phyloP scores from a whole-genome alignment of 2,888 invertebrate species.

The Callyntrura sp. region DNA sequence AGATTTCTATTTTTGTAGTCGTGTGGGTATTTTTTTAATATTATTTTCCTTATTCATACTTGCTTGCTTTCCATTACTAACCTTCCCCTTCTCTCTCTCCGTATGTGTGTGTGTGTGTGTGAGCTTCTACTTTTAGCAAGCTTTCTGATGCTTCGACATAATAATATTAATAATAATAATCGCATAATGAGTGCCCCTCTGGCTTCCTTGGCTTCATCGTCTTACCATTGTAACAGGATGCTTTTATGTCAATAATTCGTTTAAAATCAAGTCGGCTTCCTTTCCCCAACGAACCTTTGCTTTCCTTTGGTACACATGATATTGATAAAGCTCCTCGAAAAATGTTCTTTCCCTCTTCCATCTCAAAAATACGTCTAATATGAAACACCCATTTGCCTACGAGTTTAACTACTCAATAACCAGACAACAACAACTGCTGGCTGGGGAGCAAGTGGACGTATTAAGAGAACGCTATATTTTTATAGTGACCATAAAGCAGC shows the following conservation, averaged over 20 bases:
- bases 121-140: background rate
- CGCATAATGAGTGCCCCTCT: constrained; percentile 24
- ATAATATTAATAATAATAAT: constrained; percentile 1
- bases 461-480: too few relatives aligned
- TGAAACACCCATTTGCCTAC: too few relatives aligned
- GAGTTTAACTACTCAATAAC: background rate
- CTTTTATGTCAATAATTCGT: constrained; percentile 3
- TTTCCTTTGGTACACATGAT: background rate
- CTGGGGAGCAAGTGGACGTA: too few relatives aligned
- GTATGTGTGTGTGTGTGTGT: too few relatives aligned
- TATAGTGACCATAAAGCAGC: too few relatives aligned
- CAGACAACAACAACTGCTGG: too few relatives aligned
- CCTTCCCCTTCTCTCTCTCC: too few relatives aligned
- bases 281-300: too few relatives aligned
- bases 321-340: background rate
- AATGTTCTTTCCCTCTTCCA: background rate
- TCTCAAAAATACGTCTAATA: background rate
- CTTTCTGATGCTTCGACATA: too few relatives aligned
- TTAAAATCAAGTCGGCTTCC: background rate
- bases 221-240: constrained; percentile 5
- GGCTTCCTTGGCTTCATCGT: background rate
- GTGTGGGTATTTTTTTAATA: too few relatives aligned
- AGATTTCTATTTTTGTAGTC: too few relatives aligned
- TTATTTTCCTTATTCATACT: too few relatives aligned
- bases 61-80: background rate